A percentile compares a stretch with the other conserved stretches of the same genome.
phyloP scores from a whole-genome alignment of 1,140 invertebrate species.

The Neodiprion fabricii region DNA sequence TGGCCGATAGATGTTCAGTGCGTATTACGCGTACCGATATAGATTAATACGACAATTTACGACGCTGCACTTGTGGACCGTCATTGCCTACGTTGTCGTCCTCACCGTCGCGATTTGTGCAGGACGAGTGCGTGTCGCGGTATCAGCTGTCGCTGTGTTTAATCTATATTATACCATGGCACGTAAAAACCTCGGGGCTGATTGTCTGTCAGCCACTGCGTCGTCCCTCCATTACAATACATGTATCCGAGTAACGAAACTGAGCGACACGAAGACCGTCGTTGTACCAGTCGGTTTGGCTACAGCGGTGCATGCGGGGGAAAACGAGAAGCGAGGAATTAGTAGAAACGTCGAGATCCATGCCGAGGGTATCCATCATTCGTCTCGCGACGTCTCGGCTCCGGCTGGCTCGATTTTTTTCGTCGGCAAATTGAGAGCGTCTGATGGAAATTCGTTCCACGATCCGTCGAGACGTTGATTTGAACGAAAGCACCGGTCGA shows the following conservation, averaged over 20 bases:
- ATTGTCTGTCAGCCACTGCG: background rate
- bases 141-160: constrained; percentile 1
- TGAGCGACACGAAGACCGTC: background rate
- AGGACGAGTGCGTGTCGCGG: background rate
- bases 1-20: no score
- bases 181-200: background rate
- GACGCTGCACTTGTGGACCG: no score
- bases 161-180: constrained; percentile 6
- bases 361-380: no score
- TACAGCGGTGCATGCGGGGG: background rate
- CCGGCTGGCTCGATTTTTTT: no score
- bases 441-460: no score
- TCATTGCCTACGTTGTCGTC: background rate
- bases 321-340: background rate
- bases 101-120: background rate
- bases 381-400: no score
- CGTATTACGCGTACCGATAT: no score
- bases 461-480: no score
- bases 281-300: background rate
- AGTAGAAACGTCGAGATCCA: background rate
- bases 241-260: no score
- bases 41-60: no score
- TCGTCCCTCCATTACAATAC: background rate
- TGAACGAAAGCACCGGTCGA: no score
- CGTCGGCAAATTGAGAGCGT: no score